Base-by-base conservation (phyloP, 2,797 vertebrate genomes). In the Cheirogaleus major region DNA sequence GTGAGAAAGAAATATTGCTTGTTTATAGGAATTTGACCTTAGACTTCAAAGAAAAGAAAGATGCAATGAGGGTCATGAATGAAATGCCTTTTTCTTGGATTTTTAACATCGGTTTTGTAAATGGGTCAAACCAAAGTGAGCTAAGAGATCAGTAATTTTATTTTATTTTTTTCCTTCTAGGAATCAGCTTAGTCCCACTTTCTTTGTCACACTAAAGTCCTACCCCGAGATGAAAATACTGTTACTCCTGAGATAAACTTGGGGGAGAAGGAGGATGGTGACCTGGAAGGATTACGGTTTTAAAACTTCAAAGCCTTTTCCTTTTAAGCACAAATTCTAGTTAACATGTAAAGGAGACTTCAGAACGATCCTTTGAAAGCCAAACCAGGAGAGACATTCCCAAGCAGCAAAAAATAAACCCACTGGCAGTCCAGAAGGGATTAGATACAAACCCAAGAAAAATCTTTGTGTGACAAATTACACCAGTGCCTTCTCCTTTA, bases 321-420 rank as follows among this genome's bases (percentile, higher is more conserved):
- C 88, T 84, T 88, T 94, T 89, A 97, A 95, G 95, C 75, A 96
- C 83, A 92, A 96, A 91, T 91, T 95, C 61, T 92, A 95, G 95
- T 95, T 75, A 96, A 85, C 63, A 72, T 92, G 92, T 97, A 82
- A 89, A 92, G 90, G 82, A 65, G 61, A 48, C 76, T 91, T 87
- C 32, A 50, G 55, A 91, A 78, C 50, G 75, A 90, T 55, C 38
- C 35, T 93, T 81, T 80, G 91, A 88, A 97, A 95, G 65, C 52
- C 61, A 85, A 93, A 95, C 41, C 78, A 30, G 41, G 72, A 78
- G 67, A 95, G 76, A 91, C 59, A 52, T 63, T 38, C 38, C 61
- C 57, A 22, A 32, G 35, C 43, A 50, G 25, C 89, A 84, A 72
- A 73, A 90, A 75, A 81, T 57, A 79, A 4, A 38, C 38, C 52